Evolutionary conservation across 2,888 invertebrate species (phyloP).

Genomic region (Drosophila yooni): DNA sequence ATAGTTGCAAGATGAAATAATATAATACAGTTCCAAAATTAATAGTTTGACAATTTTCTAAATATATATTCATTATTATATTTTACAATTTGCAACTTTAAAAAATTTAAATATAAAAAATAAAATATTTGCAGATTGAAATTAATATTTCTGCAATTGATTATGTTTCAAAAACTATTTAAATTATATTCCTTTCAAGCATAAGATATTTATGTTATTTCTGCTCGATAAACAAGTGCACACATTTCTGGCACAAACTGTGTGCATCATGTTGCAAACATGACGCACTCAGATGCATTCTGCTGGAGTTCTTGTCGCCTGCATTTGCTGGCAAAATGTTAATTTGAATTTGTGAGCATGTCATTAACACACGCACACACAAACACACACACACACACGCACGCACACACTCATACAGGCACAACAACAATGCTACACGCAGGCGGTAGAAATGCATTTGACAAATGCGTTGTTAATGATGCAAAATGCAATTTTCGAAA

Average conservation of each 20-base stretch:
- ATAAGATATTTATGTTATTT: neutral
- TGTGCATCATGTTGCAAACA: conserved; percentile 53
- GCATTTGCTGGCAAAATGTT: conserved; percentile 77
- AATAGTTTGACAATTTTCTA: neutral
- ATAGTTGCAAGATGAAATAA: neutral
- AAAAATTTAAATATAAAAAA: fast-evolving
- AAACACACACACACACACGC: conserved; percentile 20
- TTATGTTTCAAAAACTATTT: neutral
- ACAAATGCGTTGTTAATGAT: conserved; percentile 81
- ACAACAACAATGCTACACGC: conserved; percentile 31
- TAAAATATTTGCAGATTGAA: neutral
- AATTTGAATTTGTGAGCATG: conserved; percentile 82
- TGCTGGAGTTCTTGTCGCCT: conserved; percentile 59
- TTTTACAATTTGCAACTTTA: neutral
- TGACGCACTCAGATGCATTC: conserved; percentile 44
- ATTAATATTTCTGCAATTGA: neutral
- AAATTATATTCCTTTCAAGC: neutral
- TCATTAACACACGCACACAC: conserved; percentile 76
- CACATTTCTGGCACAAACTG: conserved; percentile 45
- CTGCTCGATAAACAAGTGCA: neutral
- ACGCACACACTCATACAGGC: conserved; percentile 27
- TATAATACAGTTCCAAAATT: neutral
- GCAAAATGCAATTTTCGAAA: conserved; percentile 79
- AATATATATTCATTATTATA: neutral
- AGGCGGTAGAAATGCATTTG: conserved; percentile 65